Evolutionary conservation across 2,797 vertebrate genomes (phyloP), one percentile per base, ranked within the genome.

Genomic region (Anas flavirostris): DNA sequence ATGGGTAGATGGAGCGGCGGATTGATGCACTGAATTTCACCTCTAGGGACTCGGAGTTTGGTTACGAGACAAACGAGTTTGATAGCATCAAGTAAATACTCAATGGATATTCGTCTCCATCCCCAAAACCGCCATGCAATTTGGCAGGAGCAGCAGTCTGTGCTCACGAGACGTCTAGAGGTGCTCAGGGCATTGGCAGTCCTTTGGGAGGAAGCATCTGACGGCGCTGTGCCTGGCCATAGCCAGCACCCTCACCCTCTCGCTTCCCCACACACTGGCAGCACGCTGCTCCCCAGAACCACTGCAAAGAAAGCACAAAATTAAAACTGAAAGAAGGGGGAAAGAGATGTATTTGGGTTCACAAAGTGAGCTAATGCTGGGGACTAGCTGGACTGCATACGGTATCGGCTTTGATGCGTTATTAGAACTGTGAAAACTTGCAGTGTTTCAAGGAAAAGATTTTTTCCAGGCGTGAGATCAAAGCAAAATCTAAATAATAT

Each of bases 391-490:
- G 84, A 60, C 90, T 46, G 44, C 59, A 18, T 16, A 64, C 58
- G 86, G 22, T 87, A 88, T 80, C 25, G 22, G 82, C 94, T 97
- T 96, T 95, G 94, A 96, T 87, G 88, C 91, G 79, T 96, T 94
- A 90, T 94, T 82, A 33, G 55, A 95, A 82, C 70, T 80, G 63
- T 87, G 95, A 96, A 86, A 96, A 94, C 93, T 93, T 88, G 91
- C 86, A 74, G 86, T 79, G 78, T 94, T 97, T 97, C 95, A 96
- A 97, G 96, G 90, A 97, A 96, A 93, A 97, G 85, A 94, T 86
- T 93, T 96, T 96, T 97, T 96, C 96, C 96, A 96, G 96, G 94
- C 85, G 0, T 23, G 73, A 97, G 97, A 97, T 97, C 97, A 97
- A 98, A 98, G 97, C 35, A 93, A 88, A 33, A 66, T 43, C 69